A percentile compares a stretch with the other conserved stretches of the same genome.
These are phyloP conservation scores for Dynastes tityus DNA, from an alignment of 2,888 invertebrate species.

Conservation along the genomic window DNA sequence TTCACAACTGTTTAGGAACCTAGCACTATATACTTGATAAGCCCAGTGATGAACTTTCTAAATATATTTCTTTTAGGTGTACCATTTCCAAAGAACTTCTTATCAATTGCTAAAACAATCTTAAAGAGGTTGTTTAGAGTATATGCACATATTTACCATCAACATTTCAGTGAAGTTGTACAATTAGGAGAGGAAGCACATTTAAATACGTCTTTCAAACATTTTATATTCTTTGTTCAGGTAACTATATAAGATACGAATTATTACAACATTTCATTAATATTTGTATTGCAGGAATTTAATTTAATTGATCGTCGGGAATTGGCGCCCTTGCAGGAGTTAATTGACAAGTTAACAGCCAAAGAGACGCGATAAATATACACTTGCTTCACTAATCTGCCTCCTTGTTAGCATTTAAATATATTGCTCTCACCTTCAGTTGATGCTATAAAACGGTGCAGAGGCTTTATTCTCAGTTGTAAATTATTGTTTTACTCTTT, in stretches of 20 bases:
- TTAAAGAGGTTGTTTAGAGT: constrained; percentile 98
- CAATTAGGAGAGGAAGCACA: constrained; percentile 99
- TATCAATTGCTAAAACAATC: constrained; percentile 97
- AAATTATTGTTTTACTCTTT: constrained; percentile 29
- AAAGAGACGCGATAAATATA: constrained; percentile 86
- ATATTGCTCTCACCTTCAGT: constrained; percentile 43
- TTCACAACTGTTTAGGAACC: too few species aligned
- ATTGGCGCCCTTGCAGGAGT: constrained; percentile 96
- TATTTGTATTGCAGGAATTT: constrained; percentile 87
- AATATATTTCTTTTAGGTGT: constrained; percentile 79
- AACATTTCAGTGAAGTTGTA: constrained; percentile 98
- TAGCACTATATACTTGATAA: too few species aligned
- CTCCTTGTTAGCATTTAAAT: constrained; percentile 43
- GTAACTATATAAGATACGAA: constrained; percentile 68
- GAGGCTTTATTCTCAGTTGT: constrained; percentile 39
- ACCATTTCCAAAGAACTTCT: constrained; percentile 98
- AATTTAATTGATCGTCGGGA: constrained; percentile 96
- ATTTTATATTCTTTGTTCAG: constrained; percentile 98
- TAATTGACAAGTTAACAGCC: constrained; percentile 95
- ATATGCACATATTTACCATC: constrained; percentile 99
- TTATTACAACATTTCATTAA: background rate
- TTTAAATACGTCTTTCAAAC: constrained; percentile 99
- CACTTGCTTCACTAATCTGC: constrained; percentile 41
- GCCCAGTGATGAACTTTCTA: background rate
- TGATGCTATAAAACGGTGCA: constrained; percentile 46